Evolutionary conservation across 2,888 invertebrate species (phyloP), one percentile per base, ranked within the genome.

Genomic region (Lasioglossum figueresi): DNA sequence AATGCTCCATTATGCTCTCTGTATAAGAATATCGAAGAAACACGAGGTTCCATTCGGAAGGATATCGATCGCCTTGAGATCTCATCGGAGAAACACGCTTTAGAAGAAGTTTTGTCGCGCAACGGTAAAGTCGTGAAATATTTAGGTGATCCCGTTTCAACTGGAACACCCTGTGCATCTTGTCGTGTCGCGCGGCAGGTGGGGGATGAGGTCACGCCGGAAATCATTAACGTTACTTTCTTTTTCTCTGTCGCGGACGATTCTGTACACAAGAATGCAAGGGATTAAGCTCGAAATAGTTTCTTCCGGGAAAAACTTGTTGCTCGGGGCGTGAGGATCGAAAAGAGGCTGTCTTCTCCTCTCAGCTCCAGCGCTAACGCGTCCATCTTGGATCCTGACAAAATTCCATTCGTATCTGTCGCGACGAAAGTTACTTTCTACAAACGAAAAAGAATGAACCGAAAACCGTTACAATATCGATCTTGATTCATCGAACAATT

Each of bases 141-240:
- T 31, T 63, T 8, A 16, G 19, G 63, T 8, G 63, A 63, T 63
- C 31, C 31, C 34, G 63, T 63, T 63, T 31, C 31, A 31, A 63
- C 19, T 31, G 31, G 63, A 19, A 63, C 63, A 63, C 63, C 63
- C 63, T 90, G 88, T 88, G 86, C 88, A 72, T 84, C 91, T 91
- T 86, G 66, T 89, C 84, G 75, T n/a, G 70, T 71, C 56, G 37
- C 52, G 70, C 16, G 80, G 76, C 43, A 43, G 72, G 34, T 23
- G 68, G 68, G 70, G 70, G 70, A 40, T 40, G 37, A 40, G 70
- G 66, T 79, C 81, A 85, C 74, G 78, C 76, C 73, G 74, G 68
- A 85, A 79, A n/a, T 79, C 79, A 79, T 87, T 88, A 83, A 83
- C 63, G 52, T 88, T 84, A 66, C 76, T 81, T 87, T 88, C 52